Percentiles rank a stretch among this genome's conserved stretches.
phyloP scores from a whole-genome alignment of 2,888 invertebrate species.

The Phytoseiulus persimilis region DNA sequence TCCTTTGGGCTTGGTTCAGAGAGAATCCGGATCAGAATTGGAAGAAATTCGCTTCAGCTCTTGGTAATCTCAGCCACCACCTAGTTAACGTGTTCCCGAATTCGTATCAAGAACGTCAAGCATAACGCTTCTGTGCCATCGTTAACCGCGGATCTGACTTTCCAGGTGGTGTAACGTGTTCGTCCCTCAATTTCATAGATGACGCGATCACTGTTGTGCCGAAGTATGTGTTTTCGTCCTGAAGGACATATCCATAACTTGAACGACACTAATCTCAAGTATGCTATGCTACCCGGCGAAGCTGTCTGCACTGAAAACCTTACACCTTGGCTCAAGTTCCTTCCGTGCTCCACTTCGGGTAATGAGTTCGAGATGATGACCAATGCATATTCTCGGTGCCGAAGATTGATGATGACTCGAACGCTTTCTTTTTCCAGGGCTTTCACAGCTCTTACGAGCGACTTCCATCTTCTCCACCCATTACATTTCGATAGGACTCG shows the following conservation, averaged over 20 bases:
- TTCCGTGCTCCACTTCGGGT: constrained; percentile 65
- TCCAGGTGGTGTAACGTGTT: constrained; percentile 56
- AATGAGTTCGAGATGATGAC: no score
- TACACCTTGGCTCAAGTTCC: constrained; percentile 92
- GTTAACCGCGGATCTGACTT: not conserved
- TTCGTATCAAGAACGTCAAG: no score
- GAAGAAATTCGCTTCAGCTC: constrained; percentile 34
- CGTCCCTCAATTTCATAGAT: constrained; percentile 88
- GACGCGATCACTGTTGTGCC: constrained; percentile 73
- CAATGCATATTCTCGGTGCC: no score
- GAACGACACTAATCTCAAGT: constrained; percentile 53
- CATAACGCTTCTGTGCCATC: not conserved
- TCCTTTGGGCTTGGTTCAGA: constrained; percentile 86
- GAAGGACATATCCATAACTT: constrained; percentile 56
- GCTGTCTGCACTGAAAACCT: constrained; percentile 97
- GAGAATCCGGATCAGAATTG: constrained; percentile 46
- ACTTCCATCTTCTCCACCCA: constrained; percentile 16
- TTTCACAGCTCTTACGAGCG: constrained; percentile 7
- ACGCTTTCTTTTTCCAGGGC: not conserved
- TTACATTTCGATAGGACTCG: constrained; percentile 18
- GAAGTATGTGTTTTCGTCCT: constrained; percentile 67
- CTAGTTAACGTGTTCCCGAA: no score
- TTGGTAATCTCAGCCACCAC: not conserved
- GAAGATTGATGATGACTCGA: not conserved
- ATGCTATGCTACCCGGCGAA: constrained; percentile 86